phyloP scores from a whole-genome alignment of 2,113 vertebrate genomes.

The Corydoras sp. region DNA sequence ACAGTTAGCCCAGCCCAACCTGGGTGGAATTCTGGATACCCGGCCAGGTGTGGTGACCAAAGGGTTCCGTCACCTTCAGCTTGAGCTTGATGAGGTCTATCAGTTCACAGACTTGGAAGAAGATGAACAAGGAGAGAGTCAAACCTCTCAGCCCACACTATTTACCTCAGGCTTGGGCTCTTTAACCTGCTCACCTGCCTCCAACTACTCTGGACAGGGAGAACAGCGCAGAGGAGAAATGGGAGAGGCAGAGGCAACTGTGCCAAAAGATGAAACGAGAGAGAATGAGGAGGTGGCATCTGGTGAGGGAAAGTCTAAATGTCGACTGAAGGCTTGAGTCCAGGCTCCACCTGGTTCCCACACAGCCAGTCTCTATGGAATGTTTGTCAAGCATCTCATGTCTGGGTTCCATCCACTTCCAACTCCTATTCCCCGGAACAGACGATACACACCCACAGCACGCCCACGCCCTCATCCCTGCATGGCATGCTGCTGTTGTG shows the following conservation, averaged over 20 bases:
- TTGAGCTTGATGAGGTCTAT: conserved; percentile 86
- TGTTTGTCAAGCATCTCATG: conserved; percentile 27
- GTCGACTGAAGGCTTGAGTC: conserved; percentile 50
- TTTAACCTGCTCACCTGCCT: conserved; percentile 30
- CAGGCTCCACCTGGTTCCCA: conserved; percentile 39
- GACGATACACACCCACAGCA: conserved; percentile 37
- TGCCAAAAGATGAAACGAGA: conserved; percentile 9
- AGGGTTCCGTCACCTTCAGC: conserved; percentile 84
- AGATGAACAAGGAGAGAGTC: conserved; percentile 75
- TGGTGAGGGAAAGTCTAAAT: conserved; percentile 87
- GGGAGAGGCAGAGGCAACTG: conserved; percentile 1
- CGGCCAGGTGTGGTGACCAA: conserved; percentile 95
- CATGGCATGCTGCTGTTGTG: conserved; percentile 49
- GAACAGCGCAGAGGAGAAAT: conserved; percentile 37
- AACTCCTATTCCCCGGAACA: conserved; percentile 20
- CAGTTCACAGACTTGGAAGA: conserved; percentile 93
- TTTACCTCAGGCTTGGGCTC: conserved; percentile 64
- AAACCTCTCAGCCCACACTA: conserved; percentile 73
- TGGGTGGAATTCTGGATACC: conserved; percentile 87
- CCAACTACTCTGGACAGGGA: conserved; percentile 51
- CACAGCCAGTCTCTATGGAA: conserved; percentile 26
- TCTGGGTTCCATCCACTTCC: conserved; percentile 53
- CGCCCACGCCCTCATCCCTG: conserved; percentile 46
- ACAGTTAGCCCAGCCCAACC: conserved; percentile 93
- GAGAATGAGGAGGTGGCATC: conserved; percentile 74